phyloP scores from a whole-genome alignment of 2,797 vertebrate genomes.

The Periparus ater region DNA sequence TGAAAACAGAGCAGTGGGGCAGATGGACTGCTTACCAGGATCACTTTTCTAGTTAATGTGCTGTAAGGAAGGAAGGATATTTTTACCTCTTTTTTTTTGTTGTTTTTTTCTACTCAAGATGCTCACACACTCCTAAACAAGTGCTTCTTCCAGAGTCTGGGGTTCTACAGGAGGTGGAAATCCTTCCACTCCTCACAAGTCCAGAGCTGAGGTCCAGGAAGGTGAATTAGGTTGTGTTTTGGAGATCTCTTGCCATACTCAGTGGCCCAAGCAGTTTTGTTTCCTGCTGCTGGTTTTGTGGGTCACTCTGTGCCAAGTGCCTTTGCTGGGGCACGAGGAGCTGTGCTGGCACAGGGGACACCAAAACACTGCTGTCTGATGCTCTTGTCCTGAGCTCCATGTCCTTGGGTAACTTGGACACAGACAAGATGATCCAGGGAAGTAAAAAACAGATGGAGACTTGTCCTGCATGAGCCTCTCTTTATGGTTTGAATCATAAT shows the following conservation, averaged over 20 bases:
- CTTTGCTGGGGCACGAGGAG: background rate
- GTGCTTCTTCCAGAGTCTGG: background rate
- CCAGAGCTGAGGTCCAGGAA: background rate
- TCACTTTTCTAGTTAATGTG: background rate
- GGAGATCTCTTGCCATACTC: background rate
- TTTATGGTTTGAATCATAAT: background rate
- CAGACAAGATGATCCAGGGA: background rate
- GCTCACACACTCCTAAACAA: background rate
- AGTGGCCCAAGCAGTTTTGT: background rate
- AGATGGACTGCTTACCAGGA: background rate
- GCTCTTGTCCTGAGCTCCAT: background rate
- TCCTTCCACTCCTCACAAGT: background rate
- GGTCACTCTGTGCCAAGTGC: accelerated
- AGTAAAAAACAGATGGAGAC: background rate
- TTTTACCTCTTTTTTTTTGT: background rate
- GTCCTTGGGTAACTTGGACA: background rate
- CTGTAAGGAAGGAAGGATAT: background rate
- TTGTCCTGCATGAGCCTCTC: background rate
- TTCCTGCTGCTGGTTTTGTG: background rate
- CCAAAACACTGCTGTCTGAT: background rate
- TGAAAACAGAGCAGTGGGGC: background rate
- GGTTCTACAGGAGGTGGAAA: background rate
- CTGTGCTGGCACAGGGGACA: background rate
- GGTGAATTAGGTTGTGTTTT: accelerated
- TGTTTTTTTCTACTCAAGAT: background rate